A percentile compares a stretch with the other conserved stretches of the same genome.
Conservation (phyloP, 2,113 vertebrate genomes). For the Natator depressus region DNA sequence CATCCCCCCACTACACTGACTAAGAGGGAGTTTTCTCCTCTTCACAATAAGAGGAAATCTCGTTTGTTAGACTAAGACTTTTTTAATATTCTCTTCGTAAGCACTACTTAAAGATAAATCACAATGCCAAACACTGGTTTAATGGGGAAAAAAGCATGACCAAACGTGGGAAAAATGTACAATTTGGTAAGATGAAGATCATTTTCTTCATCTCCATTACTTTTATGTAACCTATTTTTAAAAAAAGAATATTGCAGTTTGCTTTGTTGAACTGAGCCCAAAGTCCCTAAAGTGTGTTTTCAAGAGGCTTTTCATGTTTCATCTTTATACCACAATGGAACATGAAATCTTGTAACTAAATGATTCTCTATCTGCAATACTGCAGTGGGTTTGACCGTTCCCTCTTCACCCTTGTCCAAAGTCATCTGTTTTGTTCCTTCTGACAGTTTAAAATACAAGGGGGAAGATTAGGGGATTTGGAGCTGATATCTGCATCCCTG, state of each 20-base stretch:
- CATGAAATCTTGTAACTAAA: slow-evolving; percentile 25
- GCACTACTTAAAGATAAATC: slow-evolving; percentile 67
- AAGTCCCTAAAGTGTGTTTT: neutral
- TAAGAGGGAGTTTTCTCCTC: slow-evolving; percentile 76
- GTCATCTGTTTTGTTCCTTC: neutral
- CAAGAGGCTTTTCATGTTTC: slow-evolving; percentile 12
- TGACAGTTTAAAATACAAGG: slow-evolving; percentile 4
- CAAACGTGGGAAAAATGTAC: slow-evolving; percentile 59
- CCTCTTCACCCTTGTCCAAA: neutral
- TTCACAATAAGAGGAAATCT: slow-evolving; percentile 82
- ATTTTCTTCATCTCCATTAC: neutral
- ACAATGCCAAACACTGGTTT: slow-evolving; percentile 65
- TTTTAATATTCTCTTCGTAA: slow-evolving; percentile 75
- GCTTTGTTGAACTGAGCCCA: neutral
- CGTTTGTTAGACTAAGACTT: slow-evolving; percentile 73
- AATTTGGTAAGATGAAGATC: slow-evolving; percentile 42
- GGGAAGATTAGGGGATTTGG: neutral
- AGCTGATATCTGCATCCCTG: neutral
- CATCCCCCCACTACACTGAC: slow-evolving; percentile 37
- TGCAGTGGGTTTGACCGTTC: neutral
- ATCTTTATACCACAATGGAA: neutral
- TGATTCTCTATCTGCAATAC: neutral
- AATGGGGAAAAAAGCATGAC: slow-evolving; percentile 69
- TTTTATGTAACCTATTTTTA: neutral
- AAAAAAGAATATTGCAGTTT: neutral